Conservation (phyloP, 53 echinoderm and acorn worm species). For the Holothuria scabra region DNA sequence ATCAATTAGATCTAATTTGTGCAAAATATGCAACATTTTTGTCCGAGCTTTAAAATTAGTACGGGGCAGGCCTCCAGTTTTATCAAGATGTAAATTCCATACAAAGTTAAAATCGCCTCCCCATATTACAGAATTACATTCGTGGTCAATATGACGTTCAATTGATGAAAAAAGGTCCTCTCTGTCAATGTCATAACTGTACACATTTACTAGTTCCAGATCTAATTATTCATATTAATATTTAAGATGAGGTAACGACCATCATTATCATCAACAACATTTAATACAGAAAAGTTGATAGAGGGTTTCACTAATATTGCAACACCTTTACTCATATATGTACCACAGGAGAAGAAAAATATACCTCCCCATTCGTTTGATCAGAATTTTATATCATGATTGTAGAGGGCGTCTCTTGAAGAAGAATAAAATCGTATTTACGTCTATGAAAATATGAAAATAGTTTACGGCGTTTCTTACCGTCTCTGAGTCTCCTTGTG, state of each 20-base stretch:
- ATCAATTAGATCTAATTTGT: constrained; percentile 4
- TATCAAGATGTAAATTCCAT: constrained; percentile 16
- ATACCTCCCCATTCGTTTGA: constrained; percentile 55
- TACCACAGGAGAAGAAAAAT: constrained; percentile 38
- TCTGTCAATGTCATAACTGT: constrained; percentile 51
- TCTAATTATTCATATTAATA: constrained; percentile 16
- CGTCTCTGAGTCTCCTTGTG: constrained; percentile 28
- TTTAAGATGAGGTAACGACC: constrained; percentile 55
- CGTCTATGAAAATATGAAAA: constrained; percentile 47
- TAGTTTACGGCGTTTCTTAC: too few relatives aligned
- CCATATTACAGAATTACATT: too few relatives aligned
- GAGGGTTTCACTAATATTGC: constrained; percentile 45
- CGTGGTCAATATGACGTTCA: neutral
- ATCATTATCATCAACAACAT: constrained; percentile 26
- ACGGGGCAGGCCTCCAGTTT: neutral
- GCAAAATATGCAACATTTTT: too few relatives aligned
- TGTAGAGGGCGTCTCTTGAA: constrained; percentile 49
- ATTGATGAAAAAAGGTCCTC: neutral
- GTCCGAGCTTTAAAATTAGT: constrained; percentile 7
- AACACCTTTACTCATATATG: constrained; percentile 45
- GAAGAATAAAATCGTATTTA: constrained; percentile 49
- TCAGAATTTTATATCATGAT: constrained; percentile 32
- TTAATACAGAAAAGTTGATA: constrained; percentile 2
- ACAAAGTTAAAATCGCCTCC: too few relatives aligned
- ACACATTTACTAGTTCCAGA: constrained; percentile 40